Conservation (phyloP, 2,797 vertebrate species). For the Kryptopterus vitreolus region DNA sequence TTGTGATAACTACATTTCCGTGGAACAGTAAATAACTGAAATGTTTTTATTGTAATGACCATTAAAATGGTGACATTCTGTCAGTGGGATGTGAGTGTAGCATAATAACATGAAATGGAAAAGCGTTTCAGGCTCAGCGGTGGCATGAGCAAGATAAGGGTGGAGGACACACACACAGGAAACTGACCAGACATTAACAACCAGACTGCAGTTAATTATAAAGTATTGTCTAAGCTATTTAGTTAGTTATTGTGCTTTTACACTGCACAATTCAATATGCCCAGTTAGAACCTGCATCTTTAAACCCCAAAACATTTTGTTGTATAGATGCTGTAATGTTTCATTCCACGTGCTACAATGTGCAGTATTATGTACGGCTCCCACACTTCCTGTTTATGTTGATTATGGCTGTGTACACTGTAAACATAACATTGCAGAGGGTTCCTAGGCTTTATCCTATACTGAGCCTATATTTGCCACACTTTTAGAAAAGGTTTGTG, state of each 20-base stretch:
- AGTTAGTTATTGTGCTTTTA: not conserved
- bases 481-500: not conserved
- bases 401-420: not conserved
- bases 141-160: constrained; percentile 18
- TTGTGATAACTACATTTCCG: not conserved
- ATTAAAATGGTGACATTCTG: not conserved
- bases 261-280: not conserved
- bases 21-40: not conserved
- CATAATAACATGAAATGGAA: constrained; percentile 15
- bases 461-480: not conserved
- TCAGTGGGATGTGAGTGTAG: not conserved
- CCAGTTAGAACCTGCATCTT: not conserved
- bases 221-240: not conserved
- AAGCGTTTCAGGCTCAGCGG: not conserved
- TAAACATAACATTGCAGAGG: not conserved
- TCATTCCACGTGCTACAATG: not conserved
- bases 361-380: not conserved
- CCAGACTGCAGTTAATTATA: no score
- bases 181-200: constrained; percentile 3
- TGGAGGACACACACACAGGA: not conserved
- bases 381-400: not conserved
- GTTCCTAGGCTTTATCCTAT: not conserved
- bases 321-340: not conserved
- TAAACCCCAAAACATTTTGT: not conserved
- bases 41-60: not conserved